phyloP scores from a whole-genome alignment of 2,888 invertebrate species.

The Plagodis pulveraria region DNA sequence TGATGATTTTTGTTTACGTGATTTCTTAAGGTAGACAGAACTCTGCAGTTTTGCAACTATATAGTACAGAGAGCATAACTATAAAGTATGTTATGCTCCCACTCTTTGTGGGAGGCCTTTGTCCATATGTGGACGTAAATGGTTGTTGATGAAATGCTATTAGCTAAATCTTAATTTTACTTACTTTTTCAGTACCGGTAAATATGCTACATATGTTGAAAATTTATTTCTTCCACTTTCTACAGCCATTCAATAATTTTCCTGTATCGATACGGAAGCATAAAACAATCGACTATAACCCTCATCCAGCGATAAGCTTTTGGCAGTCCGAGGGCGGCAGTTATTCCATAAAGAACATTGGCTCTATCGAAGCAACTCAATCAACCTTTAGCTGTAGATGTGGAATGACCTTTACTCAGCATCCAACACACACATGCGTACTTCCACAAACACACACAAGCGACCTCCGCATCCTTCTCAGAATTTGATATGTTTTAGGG shows the following conservation, averaged over 20 bases:
- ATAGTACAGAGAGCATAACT: too few relatives aligned
- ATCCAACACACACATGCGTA: slow-evolving; percentile 62
- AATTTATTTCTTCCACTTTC: slow-evolving; percentile 32
- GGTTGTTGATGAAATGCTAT: too few relatives aligned
- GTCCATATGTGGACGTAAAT: too few relatives aligned
- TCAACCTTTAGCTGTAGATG: slow-evolving; percentile 37
- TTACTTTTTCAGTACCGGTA: too few relatives aligned
- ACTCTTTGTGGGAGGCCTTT: too few relatives aligned
- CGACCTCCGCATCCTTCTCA: slow-evolving; percentile 46
- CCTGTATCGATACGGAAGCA: slow-evolving; percentile 10
- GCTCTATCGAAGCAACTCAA: slow-evolving; percentile 46
- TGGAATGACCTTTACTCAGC: slow-evolving; percentile 67
- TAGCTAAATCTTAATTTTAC: too few relatives aligned
- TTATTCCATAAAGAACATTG: slow-evolving; percentile 43
- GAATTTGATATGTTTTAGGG: slow-evolving; percentile 56
- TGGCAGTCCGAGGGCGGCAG: slow-evolving; percentile 27
- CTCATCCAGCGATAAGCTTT: slow-evolving; percentile 40
- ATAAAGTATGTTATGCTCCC: too few relatives aligned
- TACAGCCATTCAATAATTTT: slow-evolving; percentile 19
- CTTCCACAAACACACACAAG: slow-evolving; percentile 43
- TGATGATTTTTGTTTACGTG: too few relatives aligned
- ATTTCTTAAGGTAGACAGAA: too few relatives aligned
- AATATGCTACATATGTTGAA: background rate
- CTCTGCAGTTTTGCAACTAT: too few relatives aligned
- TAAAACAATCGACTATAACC: slow-evolving; percentile 41